Base-by-base conservation (phyloP, 2,888 invertebrate species). In the Ganaspis brasiliensis region DNA sequence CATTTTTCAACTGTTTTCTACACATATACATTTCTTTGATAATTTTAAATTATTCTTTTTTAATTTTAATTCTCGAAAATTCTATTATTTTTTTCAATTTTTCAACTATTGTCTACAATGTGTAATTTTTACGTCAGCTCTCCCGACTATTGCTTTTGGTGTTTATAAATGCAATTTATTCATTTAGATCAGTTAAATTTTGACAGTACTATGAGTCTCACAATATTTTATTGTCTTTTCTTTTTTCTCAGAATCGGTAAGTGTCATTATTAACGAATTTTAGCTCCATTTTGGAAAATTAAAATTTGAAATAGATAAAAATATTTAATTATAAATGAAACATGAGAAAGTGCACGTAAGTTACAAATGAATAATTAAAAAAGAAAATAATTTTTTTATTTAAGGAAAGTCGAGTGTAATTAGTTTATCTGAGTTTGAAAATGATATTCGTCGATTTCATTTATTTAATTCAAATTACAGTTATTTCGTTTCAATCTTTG, bases 201-300 rank as follows among this genome's bases (percentile, higher is more conserved):
- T 19, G 6, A 45, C 9, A 45, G 45, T 24, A 67, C 45, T 12
- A 67, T 67, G 67, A 67, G 45, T 45, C 12, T 49, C 45, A 67
- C 45, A 45, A n/a, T 21, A 24, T 24, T 67, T 10, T 9, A 24
- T 5, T 24, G 14, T n/a, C 21, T 67, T 0, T 9, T n/a, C 24
- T 24, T 40, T 67, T 24, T 67, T 14, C 24, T 45, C 5, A 26
- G n/a, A 45, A 9, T 49, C 26, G 67, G 67, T 67, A 21, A 67
- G 67, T 45, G 24, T 26, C 3, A 3, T 52, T 52, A 6, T 49
- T n/a, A n/a, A 31, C 2, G 0, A 49, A 16, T 52, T 52, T 52
- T 52, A 5, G 9, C 19, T 49, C 5, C 5, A n/a, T 45, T 45
- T 9, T 6, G 9, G 9, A 9, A 6, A 6, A 4, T 35, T 35